These are phyloP conservation scores for Drosophila borealis DNA, from an alignment of 2,888 invertebrate genomes.

Conservation along the genomic window DNA sequence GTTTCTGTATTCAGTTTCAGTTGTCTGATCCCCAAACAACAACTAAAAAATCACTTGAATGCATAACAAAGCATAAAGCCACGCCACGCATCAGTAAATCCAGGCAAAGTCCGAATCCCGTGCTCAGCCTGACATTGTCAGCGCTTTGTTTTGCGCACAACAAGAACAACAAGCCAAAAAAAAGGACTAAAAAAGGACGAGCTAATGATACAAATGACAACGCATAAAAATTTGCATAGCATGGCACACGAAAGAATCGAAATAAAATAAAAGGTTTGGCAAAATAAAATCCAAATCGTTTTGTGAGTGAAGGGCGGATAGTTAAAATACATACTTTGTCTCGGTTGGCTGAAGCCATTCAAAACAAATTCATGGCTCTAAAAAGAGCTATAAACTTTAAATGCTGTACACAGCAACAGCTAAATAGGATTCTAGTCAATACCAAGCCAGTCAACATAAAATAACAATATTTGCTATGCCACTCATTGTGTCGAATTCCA, in stretches of 20 bases:
- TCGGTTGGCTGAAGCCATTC: conserved; percentile 22
- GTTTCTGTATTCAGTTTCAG: not conserved
- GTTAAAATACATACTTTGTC: conserved; percentile 14
- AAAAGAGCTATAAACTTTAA: not conserved
- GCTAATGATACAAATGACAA: conserved; percentile 61
- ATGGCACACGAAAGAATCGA: conserved; percentile 19
- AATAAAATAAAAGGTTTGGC: conserved; percentile 28
- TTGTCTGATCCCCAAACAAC: conserved; percentile 11
- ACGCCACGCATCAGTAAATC: conserved; percentile 44
- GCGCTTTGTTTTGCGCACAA: conserved; percentile 23
- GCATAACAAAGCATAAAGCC: conserved; percentile 62
- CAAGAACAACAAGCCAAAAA: not conserved
- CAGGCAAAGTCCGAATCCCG: conserved; percentile 23
- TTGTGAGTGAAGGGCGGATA: not conserved
- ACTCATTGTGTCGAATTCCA: conserved; percentile 36
- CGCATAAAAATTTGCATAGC: conserved; percentile 51
- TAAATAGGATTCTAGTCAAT: too few relatives aligned
- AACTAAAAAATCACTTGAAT: conserved; percentile 51
- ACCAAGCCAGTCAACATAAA: not conserved
- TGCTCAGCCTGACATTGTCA: conserved; percentile 26
- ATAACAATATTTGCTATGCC: conserved; percentile 19
- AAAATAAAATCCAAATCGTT: conserved; percentile 7
- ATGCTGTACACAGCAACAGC: not conserved
- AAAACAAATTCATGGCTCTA: conserved; percentile 11
- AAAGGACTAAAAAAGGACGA: conserved; percentile 35